Conservation (phyloP, 2,888 invertebrate species). For the Erpobdella octoculata region DNA sequence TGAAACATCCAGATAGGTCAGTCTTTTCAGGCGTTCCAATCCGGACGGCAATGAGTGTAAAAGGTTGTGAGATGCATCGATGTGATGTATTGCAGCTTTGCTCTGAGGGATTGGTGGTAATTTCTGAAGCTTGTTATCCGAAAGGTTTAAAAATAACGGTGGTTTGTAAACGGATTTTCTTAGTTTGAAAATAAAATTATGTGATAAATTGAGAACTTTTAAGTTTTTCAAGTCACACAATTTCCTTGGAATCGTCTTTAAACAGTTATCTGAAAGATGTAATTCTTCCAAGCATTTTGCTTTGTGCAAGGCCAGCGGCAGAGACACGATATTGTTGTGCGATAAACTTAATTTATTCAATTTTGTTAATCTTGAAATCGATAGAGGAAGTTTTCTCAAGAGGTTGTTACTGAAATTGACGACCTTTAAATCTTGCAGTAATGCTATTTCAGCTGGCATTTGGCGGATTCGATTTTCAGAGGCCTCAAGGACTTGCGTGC, state of each 20-base stretch:
- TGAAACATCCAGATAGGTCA: slow-evolving; percentile 62
- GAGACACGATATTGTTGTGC: slow-evolving; percentile 45
- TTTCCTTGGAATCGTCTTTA: slow-evolving; percentile 47
- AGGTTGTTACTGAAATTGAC: slow-evolving; percentile 46
- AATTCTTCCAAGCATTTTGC: slow-evolving; percentile 40
- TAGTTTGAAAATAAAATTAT: slow-evolving; percentile 46
- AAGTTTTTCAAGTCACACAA: slow-evolving; percentile 45
- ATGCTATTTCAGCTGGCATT: slow-evolving; percentile 44
- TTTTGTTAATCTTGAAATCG: slow-evolving; percentile 42
- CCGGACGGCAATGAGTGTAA: slow-evolving; percentile 45
- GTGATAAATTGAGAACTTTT: slow-evolving; percentile 45
- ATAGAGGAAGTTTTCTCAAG: slow-evolving; percentile 43
- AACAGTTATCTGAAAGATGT: slow-evolving; percentile 40
- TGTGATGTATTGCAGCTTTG: slow-evolving; percentile 45
- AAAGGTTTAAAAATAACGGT: slow-evolving; percentile 41
- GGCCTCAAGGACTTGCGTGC: slow-evolving; percentile 42
- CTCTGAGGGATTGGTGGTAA: slow-evolving; percentile 47
- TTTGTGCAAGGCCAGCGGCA: slow-evolving; percentile 48
- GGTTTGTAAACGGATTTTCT: slow-evolving; percentile 50
- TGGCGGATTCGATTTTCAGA: slow-evolving; percentile 49
- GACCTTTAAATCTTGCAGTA: slow-evolving; percentile 41
- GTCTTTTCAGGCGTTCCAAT: slow-evolving; percentile 44
- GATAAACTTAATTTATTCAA: slow-evolving; percentile 44
- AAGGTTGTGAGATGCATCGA: slow-evolving; percentile 46
- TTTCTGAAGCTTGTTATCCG: slow-evolving; percentile 44